phyloP scores from a whole-genome alignment of 2,797 vertebrate genomes.

The Otolemur crassicaudatus region DNA sequence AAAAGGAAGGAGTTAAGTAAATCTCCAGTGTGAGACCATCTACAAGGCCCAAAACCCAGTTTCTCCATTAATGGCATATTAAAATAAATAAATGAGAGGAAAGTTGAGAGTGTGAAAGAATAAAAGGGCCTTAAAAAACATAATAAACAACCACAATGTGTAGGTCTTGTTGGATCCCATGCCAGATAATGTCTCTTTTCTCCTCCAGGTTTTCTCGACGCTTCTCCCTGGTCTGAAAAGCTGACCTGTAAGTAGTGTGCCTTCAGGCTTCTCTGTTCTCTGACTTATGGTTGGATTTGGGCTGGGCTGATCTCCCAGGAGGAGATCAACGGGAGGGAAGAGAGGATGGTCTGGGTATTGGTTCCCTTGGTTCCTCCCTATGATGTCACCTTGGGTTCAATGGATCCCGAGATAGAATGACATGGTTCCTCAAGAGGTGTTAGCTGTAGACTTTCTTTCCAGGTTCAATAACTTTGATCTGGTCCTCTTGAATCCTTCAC shows the following conservation, averaged over 20 bases:
- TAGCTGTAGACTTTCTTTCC: neutral
- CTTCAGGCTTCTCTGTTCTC: neutral
- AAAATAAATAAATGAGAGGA: constrained; percentile 34
- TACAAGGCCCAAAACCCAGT: neutral
- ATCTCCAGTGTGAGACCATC: neutral
- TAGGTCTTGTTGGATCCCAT: neutral
- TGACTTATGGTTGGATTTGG: constrained; percentile 22
- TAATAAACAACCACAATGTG: neutral
- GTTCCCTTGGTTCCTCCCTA: neutral
- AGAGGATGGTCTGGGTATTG: neutral
- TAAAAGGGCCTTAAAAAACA: constrained; percentile 30
- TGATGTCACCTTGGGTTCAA: neutral
- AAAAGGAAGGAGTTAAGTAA: constrained; percentile 30
- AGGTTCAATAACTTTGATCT: neutral
- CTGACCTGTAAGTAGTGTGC: neutral
- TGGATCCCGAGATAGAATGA: neutral
- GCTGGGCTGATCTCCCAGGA: too few species aligned
- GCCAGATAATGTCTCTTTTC: neutral
- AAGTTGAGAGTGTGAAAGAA: neutral
- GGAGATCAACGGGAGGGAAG: neutral
- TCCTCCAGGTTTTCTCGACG: neutral
- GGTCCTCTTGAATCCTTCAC: neutral
- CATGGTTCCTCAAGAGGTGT: neutral
- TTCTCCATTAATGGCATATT: constrained; percentile 41
- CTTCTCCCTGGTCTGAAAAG: neutral